Evolutionary conservation across 2,113 vertebrate species (phyloP), one percentile per base, ranked within the genome.

Genomic region (Trogon surrucura): DNA sequence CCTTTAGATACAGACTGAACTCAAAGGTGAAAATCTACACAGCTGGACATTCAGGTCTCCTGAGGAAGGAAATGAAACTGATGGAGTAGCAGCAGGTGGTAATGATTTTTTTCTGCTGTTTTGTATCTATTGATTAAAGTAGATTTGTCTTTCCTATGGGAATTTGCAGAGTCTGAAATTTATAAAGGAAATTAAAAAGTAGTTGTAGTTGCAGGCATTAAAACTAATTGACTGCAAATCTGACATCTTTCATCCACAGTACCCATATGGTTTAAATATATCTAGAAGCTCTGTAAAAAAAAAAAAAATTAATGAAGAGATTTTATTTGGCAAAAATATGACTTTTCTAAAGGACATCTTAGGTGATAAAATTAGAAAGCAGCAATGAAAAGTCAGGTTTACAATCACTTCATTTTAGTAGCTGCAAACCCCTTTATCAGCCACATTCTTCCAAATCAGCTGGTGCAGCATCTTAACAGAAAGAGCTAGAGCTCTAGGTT

Each of bases 101-200:
- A 84, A 83, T 56, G 54, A 66, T 80, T 88, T 77, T 41, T 85
- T 82, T 69, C 71, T 80, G 6, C 56, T 94, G 67, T 32, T 67
- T 78, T 83, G 22, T 88, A 12, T 83, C 79, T 90, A 64, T 78
- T 74, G 88, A 86, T 94, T 90, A 74, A 93, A 96, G 61, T 34
- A 81, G 48, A 88, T 93, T 96, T 88, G n/a, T 80, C 23, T 23
- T 78, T 48, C 72, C 34, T 57, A 13, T 78, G 61, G 64, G 92
- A 89, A 91, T 88, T 57, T 79, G 30, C 15, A 72, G 74, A 86
- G 32, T 61, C 61, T 90, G 75, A 91, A 93, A 93, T 79, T 30
- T 71, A 71, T 67, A 88, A 93, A 85, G 45, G 56, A 94, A 86
- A 91, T 88, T 67, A 80, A 88, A 80, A 85, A 85, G 56, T 64